Base-by-base conservation (phyloP, 2,797 vertebrate species). In the Danio kyathit region DNA sequence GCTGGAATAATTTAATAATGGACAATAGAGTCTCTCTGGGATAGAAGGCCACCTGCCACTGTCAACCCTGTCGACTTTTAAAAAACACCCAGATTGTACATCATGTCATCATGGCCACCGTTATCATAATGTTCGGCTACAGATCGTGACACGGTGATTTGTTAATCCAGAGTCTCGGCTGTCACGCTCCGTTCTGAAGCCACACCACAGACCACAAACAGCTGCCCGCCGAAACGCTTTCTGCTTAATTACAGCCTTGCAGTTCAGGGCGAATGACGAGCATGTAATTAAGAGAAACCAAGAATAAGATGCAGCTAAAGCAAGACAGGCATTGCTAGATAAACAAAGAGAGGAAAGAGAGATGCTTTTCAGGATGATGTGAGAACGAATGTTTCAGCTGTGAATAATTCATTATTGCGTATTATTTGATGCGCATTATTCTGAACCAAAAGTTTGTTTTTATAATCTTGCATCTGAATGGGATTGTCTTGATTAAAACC, bases 251-350 rank as follows among this genome's bases (percentile, higher is more conserved):
- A 80, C 71, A 86, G 43, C 51, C 74, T 82, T 40, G 6, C 74
- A 43, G 64, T 66, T 44, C 70, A 29, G 65, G 46, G 66, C 40
- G 44, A 63, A 71, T 54, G 76, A 70, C 77, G 44, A 79, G 63
- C 61, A 67, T 85, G 83, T 82, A 65, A 87, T 82, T 85, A 82
- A 54, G 52, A 79, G 77, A 79, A 63, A 54, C 40, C 82, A 54
- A 51, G 38, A 48, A 51, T 81, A 76, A 74, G 74, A 78, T n/a
- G 6, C 11, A 13, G 72, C 40, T 61, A 59, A 82, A 19, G 8
- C 43, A 66, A 74, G 41, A 13, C 17, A 48, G 9, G 60, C 43
- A 48, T 1, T 12, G 51, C 61, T 41, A 52, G 13, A 49, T 44
- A 19, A 61, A 19, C 16, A 72, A 51, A 41, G 54, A 60, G 38